Evolutionary conservation across 2,113 vertebrate species (phyloP), one percentile per base, ranked within the genome.

Genomic region (Ellobius talpinus): DNA sequence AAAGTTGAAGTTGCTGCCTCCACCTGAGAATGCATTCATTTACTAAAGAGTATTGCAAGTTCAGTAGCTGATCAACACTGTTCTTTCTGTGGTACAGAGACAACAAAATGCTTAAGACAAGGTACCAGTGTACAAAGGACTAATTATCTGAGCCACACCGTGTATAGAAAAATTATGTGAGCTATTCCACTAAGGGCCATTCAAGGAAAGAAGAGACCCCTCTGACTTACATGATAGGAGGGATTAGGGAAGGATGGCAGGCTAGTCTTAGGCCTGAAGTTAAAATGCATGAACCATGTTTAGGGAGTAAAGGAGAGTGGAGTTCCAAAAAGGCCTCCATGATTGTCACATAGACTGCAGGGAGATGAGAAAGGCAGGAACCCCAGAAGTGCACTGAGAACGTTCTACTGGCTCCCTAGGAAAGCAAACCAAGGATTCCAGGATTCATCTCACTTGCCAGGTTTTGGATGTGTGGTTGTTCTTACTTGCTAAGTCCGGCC

Each of bases 1-100:
- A 85, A 73, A 63, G n/a, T 90, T 87, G 50, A 86, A 85, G 42
- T 50, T 61, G 33, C 26, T 31, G 3, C 50, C 78, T 96, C 61
- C 73, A 84, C 66, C n/a, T 42, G 63, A 77, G 45, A 78, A 95
- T 1, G 0, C 61, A 39, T 65, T 92, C 58, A 70, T 91, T 81
- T 55, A 65, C 29, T 33, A 17, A 63, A 78, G 68, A 92, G 23
- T 45, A 77, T 74, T 90, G 89, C n/a, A 78, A 78, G 17, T 11
- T 12, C 55, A 50, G 52, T 45, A 36, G 26, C 16, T 87, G 73
- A 87, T 70, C 31, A 55, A 31, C 31, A 42, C 50, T 58, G 5
- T 76, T 78, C 39, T 4, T 36, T 89, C 52, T 31, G 29, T 6
- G 21, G 3, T 55, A 5, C 58, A 79, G 61, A 42, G 31, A 36